These are phyloP conservation scores for Hipparchia semele DNA, from an alignment of 2,888 invertebrate species.

Conservation along the genomic window DNA sequence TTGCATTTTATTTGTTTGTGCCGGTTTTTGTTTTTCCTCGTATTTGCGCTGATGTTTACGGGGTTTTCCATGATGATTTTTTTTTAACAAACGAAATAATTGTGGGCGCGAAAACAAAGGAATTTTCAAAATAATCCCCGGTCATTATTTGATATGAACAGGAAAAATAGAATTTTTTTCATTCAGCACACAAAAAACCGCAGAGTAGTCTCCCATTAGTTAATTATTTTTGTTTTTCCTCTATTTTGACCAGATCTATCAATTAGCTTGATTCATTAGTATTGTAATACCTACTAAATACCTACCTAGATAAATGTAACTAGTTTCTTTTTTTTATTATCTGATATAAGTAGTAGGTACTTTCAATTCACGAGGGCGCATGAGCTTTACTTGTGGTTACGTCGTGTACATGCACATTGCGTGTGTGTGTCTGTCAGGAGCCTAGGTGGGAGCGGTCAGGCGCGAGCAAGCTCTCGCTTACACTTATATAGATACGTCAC, in stretches of 20 bases:
- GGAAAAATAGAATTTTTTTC: conserved; percentile 27
- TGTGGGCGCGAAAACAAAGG: conserved; percentile 32
- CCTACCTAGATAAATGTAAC: too few species aligned
- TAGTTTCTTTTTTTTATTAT: too few species aligned
- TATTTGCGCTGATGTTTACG: conserved; percentile 26
- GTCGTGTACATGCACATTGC: too few species aligned
- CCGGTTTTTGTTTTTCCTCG: conserved; percentile 25
- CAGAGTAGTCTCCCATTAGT: conserved; percentile 34
- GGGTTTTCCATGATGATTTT: conserved; percentile 24
- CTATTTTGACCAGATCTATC: conserved; percentile 24
- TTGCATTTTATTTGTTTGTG: conserved; percentile 21
- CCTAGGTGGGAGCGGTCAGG: too few species aligned
- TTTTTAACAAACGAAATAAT: conserved; percentile 27
- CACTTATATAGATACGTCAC: too few species aligned
- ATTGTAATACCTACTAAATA: not conserved
- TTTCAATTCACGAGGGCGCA: too few species aligned
- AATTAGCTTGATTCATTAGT: conserved; percentile 16
- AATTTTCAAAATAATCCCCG: conserved; percentile 26
- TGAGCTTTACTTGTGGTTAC: too few species aligned
- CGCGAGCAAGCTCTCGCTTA: too few species aligned
- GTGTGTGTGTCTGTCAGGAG: too few species aligned
- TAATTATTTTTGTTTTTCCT: conserved; percentile 31
- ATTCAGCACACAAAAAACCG: conserved; percentile 25
- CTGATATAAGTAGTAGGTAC: too few species aligned
- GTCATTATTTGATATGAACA: conserved; percentile 34